These are phyloP conservation scores for Spatulosminthurus flaviceps DNA, from an alignment of 2,888 invertebrate species.

Conservation along the genomic window DNA sequence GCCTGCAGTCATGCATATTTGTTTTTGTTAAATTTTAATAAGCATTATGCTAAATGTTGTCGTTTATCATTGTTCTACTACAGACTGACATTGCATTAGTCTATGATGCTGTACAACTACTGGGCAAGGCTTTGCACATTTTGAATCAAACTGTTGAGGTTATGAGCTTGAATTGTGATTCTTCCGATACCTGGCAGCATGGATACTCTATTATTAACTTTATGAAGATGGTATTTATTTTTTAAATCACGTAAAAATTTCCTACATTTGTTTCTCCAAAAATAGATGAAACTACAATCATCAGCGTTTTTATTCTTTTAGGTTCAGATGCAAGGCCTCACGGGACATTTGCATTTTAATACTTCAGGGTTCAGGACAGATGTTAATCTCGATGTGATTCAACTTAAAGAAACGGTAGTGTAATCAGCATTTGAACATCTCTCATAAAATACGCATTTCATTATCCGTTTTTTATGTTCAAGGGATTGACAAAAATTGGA, in stretches of 20 bases:
- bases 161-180: slow-evolving; percentile 85
- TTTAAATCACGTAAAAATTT: no score
- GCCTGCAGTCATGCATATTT: no score
- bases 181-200: slow-evolving; percentile 90
- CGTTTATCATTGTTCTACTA: no score
- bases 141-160: slow-evolving; percentile 89
- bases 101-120: slow-evolving; percentile 94
- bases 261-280: no score
- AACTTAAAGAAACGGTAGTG: slow-evolving; percentile 76
- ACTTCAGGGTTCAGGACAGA: slow-evolving; percentile 92
- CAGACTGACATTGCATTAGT: slow-evolving; percentile 94
- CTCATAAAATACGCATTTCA: not conserved
- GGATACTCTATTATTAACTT: slow-evolving; percentile 95
- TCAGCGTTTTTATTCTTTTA: slow-evolving; percentile 65
- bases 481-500: slow-evolving; percentile 82
- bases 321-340: slow-evolving; percentile 92
- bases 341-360: slow-evolving; percentile 91
- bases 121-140: slow-evolving; percentile 90
- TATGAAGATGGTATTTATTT: slow-evolving; percentile 84
- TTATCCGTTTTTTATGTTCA: not conserved
- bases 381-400: slow-evolving; percentile 89
- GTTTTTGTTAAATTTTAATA: no score
- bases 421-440: not conserved
- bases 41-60: no score
- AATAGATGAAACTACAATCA: no score